Base-by-base conservation (phyloP, 2,888 invertebrate genomes). In the Abrostola triplasia region DNA sequence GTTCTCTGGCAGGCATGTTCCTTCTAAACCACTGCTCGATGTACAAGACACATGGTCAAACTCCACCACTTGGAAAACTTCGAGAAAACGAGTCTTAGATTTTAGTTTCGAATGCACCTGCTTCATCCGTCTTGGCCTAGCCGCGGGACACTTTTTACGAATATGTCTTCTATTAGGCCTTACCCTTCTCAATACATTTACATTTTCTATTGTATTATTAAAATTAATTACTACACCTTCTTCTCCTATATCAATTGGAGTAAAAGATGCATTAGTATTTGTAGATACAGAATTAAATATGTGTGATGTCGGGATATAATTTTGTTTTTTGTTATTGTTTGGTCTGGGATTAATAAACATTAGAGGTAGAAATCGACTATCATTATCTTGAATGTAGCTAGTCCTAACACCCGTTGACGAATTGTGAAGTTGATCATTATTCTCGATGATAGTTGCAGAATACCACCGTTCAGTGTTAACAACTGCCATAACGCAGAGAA, bases 1-100 rank as follows among this genome's bases (percentile, higher is more conserved):
- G 41, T 95, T 91, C 64, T 95, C 94, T 79, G 96, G 96, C 76
- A 96, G 95, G 83, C 98, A 98, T 36, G 95, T 95, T 0, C 97
- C 98, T 81, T 96, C 96, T 77, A 97, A 93, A 6, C 96, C 93
- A 75, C 89, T 94, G 37, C 90, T 93, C 0, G 95, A 94, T 11
- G 86, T 86, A 83, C 97, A 97, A 35, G 95, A 87, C 1, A 93
- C 95, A 81, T 97, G 97, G 54, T 96, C 95, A 84, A 97, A 97
- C 82, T 96, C 95, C 6, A 97, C 95, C 8, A 97, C 95, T 68
- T 97, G 96, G 77, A 97, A 97, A 8, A 97, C 92, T 84, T 96
- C 96, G 50, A 97, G 90, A 81, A 97, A 96, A 44, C 95, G 84
- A 36, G 82, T 75, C 49, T 76, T 87, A 6, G 70, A 63, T 13